phyloP scores from a whole-genome alignment of 2,113 vertebrate genomes.

The Protobothrops mucrosquamatus region DNA sequence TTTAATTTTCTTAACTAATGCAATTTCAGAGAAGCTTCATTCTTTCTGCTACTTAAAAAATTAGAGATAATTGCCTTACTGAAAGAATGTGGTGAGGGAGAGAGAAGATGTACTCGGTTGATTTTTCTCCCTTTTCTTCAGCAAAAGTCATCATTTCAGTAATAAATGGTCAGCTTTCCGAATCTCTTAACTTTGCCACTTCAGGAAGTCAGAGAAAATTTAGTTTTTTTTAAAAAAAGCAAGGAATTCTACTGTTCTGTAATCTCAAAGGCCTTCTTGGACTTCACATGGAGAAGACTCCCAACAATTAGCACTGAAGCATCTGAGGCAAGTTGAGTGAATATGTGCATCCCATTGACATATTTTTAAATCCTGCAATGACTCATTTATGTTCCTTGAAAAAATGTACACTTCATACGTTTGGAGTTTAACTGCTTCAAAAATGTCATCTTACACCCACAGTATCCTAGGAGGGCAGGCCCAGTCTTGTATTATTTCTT shows the following conservation, averaged over 20 bases:
- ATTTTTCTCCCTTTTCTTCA: neutral
- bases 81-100: neutral
- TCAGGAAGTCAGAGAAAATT: neutral
- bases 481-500: constrained; percentile 6
- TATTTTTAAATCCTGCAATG: constrained; percentile 76
- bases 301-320: neutral
- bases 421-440: constrained; percentile 40
- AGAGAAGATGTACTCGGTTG: constrained; percentile 16
- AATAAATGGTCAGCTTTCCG: constrained; percentile 20
- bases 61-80: constrained; percentile 46
- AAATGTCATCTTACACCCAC: constrained; percentile 42
- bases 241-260: constrained; percentile 20
- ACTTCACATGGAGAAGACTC: neutral
- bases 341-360: constrained; percentile 71
- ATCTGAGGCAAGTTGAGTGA: constrained; percentile 53
- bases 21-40: constrained; percentile 24
- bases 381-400: constrained; percentile 70
- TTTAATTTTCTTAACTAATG: neutral
- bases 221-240: neutral
- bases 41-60: constrained; percentile 46
- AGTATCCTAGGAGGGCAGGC: constrained; percentile 23
- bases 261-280: constrained; percentile 44
- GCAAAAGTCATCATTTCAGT: constrained; percentile 42
- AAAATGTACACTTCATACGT: constrained; percentile 38
- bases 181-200: constrained; percentile 25